Evolutionary conservation across 2,888 invertebrate species (phyloP).

Genomic region (Rotaria macrura): DNA sequence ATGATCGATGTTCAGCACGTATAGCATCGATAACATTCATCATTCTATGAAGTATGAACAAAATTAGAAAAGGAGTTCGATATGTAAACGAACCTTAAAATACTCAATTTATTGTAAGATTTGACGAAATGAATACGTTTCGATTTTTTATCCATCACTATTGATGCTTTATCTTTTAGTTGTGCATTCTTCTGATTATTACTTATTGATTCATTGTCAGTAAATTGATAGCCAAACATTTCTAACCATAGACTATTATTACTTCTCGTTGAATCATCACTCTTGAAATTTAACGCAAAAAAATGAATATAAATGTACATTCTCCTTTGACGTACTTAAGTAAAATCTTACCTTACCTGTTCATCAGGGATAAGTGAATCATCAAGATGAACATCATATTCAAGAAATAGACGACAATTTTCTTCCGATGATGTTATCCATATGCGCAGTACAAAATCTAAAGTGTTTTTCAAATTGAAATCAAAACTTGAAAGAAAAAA

Average conservation of each 20-base stretch:
- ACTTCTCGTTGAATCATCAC: background rate
- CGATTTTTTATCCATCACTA: background rate
- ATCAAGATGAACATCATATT: constrained; percentile 1
- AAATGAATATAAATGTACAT: background rate
- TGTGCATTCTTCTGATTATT: background rate
- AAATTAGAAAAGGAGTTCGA: background rate
- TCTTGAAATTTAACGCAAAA: background rate
- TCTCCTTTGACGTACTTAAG: background rate
- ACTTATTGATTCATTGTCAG: background rate
- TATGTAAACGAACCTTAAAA: background rate
- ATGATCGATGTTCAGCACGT: background rate
- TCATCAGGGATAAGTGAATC: background rate
- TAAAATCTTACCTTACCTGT: constrained; percentile 7
- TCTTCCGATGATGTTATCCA: background rate
- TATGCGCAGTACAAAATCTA: constrained; percentile 16
- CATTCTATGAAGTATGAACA: background rate
- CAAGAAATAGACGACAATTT: background rate
- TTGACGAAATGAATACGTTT: background rate
- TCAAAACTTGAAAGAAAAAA: too few species aligned
- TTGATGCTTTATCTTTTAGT: background rate
- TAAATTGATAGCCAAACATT: background rate
- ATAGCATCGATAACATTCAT: background rate
- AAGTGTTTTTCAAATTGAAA: background rate
- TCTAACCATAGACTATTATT: background rate
- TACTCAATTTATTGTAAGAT: background rate